Base-by-base conservation (phyloP, 2,888 invertebrate genomes). In the Epinotia brunnichana region DNA sequence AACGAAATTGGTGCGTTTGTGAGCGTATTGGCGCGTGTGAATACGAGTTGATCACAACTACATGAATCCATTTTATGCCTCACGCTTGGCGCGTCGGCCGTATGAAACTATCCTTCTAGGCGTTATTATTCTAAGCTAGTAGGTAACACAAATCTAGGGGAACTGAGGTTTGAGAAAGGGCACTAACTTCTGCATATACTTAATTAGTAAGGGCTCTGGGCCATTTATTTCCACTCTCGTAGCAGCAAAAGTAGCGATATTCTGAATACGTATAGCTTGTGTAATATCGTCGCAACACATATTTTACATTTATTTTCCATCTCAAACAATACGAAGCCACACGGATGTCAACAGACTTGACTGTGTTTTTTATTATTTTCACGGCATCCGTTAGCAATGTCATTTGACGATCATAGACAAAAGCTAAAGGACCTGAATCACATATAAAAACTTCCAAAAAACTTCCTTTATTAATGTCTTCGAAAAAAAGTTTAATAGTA, bases 181-280 rank as follows among this genome's bases (percentile, higher is more conserved):
- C 51, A 66, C 66, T 66, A 41, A 66, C 66, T 66, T 21, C 41
- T 66, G 54, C 41, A 66, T 66, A 21, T 66, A 41, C 24, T 56
- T 54, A 21, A 53, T 61, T 5, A 15, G 24, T 51, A 29, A 7
- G 29, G 48, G 54, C 15, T 15, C 44, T 63, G 21, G n/a, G 48
- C 17, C 51, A 60, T 70, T 54, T 44, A 53, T 62, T 70, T 56
- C 70, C 72, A 72, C 39, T 72, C 61, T 11, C 48, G 48, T 59
- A 41, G 51, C 62, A 56, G 62, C 57, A 57, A 62, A n/a, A 68
- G 21, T 11, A 68, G 62, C 48, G 39, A 68, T 51, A 68, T 68
- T 24, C 35, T 51, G 56, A 62, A 72, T 39, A 63, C 51, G 61
- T 61, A 69, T 61, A 54, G 60, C 21, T 67, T 72, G 67, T 57